Evolutionary conservation across 1,140 invertebrate genomes (phyloP).

Genomic region (Lordiphosa mommai): DNA sequence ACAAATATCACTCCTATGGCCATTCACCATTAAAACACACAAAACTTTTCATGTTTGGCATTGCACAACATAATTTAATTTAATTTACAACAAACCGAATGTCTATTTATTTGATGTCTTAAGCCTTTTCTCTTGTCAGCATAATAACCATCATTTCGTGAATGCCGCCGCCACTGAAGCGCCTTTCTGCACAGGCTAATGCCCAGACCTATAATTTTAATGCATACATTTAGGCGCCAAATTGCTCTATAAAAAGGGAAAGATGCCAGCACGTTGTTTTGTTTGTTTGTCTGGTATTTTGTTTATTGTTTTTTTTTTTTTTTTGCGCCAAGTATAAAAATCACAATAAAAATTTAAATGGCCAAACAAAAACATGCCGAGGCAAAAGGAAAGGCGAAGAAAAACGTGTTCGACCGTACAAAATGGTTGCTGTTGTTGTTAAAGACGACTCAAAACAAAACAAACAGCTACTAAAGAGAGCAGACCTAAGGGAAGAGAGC

Average conservation of each 20-base stretch:
- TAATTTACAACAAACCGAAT: constrained; percentile 28
- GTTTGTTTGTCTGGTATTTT: constrained; percentile 4
- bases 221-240: constrained; percentile 48
- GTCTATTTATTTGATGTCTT: constrained; percentile 36
- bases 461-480: constrained; percentile 54
- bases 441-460: constrained; percentile 63
- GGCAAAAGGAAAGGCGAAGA: constrained; percentile 5
- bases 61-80: too few species aligned
- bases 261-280: constrained; percentile 29
- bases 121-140: constrained; percentile 15
- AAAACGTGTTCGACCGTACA: constrained; percentile 42
- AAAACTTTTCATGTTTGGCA: too few species aligned
- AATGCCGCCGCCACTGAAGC: constrained; percentile 4
- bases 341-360: constrained; percentile 74
- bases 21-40: too few species aligned
- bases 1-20: too few species aligned
- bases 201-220: constrained; percentile 22
- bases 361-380: constrained; percentile 30
- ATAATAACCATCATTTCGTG: constrained; percentile 2
- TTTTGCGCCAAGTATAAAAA: constrained; percentile 49
- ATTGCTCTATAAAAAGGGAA: constrained; percentile 41
- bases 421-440: constrained; percentile 14
- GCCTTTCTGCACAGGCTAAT: constrained; percentile 5
- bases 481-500: neutral
- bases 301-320: constrained; percentile 22